Conservation (phyloP, 2,113 vertebrate species). For the Genyomyrus donnyi region DNA sequence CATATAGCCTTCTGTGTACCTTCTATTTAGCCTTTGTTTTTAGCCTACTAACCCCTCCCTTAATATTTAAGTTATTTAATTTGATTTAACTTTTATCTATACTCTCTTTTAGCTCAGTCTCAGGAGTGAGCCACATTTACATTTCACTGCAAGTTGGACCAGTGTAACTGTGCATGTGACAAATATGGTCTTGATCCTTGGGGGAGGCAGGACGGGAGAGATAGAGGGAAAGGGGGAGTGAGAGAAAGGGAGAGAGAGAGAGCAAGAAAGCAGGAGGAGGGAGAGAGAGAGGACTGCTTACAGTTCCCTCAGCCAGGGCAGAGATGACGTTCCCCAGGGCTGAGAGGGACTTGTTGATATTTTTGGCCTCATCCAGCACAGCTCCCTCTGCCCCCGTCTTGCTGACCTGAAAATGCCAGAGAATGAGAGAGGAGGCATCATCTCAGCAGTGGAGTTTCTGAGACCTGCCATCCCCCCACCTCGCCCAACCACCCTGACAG, state of each 20-base stretch:
- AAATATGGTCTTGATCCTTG: neutral
- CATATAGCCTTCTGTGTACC: neutral
- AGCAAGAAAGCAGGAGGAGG: neutral
- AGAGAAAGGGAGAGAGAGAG: neutral
- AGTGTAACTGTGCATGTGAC: neutral
- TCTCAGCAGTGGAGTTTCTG: neutral
- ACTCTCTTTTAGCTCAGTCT: neutral
- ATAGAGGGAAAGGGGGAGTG: neutral
- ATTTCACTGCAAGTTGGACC: neutral
- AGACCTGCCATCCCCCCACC: neutral
- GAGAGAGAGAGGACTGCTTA: constrained; percentile 47
- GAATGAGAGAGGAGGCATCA: neutral
- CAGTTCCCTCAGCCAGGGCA: constrained; percentile 75
- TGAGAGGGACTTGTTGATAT: constrained; percentile 83
- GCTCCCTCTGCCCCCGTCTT: constrained; percentile 82
- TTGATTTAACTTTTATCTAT: neutral
- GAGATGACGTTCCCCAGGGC: constrained; percentile 83
- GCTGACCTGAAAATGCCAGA: constrained; percentile 66
- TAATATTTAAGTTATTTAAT: neutral
- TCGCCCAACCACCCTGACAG: neutral
- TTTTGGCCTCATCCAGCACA: constrained; percentile 82
- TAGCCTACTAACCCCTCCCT: neutral
- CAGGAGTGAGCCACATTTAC: neutral
- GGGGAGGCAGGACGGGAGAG: neutral
- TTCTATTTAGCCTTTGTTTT: neutral